Evolutionary conservation across 2,797 vertebrate species (phyloP), one percentile per base, ranked within the genome.

Genomic region (Epinephelus malabaricus): DNA sequence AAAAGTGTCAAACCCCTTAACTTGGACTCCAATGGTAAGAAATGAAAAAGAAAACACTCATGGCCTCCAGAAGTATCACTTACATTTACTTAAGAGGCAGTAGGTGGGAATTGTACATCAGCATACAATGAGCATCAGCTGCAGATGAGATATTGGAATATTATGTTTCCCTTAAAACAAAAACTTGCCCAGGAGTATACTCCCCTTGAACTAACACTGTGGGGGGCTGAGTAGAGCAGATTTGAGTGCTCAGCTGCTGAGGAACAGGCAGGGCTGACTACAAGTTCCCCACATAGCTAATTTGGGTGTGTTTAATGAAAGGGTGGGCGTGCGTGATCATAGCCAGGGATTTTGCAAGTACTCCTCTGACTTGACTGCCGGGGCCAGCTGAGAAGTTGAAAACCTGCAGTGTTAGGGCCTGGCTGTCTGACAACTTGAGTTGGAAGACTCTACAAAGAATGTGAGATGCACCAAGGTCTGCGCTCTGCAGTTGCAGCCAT

Each of bases 201-300:
- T 27, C 81, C 69, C 69, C 84, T 84, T 89, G 74, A 87, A 86
- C 78, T 89, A 89, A 92, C 76, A 79, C 60, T 62, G 59, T 1
- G 21, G 69, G 82, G 76, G 79, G 73, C 61, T 68, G 62, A 75
- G 61, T 13, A 47, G 49, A 6, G 3, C 66, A 77, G 53, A 69
- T 73, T 19, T 79, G 69, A 86, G 70, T 69, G 71, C 81, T 90
- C 92, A 92, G 92, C 93, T 92, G 92, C 86, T 83, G 64, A 69
- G 71, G 59, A 85, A 76, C 65, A 77, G 83, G 72, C 67, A 53
- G 84, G 81, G 34, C 72, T 2, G 54, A 59, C 75, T 60, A 64
- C 30, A 75, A 85, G 91, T 89, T 93, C 90, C 71, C 84, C 78
- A 86, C 93, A 94, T 95, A 88, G 88, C 88, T 87, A 84, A 91